Conservation (phyloP, 2,888 invertebrate species). For the Cerastis leucographa region DNA sequence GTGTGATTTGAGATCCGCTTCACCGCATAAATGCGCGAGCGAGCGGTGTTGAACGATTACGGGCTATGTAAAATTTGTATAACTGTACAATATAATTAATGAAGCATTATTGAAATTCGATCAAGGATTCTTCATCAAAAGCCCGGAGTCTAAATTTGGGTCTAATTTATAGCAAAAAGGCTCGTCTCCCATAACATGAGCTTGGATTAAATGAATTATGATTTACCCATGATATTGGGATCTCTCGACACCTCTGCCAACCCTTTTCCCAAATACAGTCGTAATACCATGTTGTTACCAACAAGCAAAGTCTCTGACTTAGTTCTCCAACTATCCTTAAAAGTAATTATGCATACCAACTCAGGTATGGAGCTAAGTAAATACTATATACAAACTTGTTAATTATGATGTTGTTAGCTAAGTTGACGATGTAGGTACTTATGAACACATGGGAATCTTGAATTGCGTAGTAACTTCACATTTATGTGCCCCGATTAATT, state of each 20-base stretch:
- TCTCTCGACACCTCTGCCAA: not conserved
- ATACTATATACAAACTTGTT: constrained; percentile 20
- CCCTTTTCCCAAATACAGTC: not conserved
- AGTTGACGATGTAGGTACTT: not conserved
- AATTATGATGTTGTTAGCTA: constrained; percentile 16
- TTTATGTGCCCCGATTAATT: not conserved
- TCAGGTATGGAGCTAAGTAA: constrained; percentile 3
- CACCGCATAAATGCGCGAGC: too few species aligned
- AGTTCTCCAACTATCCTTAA: not conserved
- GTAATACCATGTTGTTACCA: not conserved
- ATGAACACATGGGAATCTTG: not conserved
- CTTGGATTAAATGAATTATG: too few species aligned
- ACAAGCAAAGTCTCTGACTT: not conserved
- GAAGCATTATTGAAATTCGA: too few species aligned
- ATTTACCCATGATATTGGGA: not conserved
- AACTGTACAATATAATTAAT: too few species aligned
- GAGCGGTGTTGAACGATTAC: too few species aligned
- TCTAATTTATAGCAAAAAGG: too few species aligned
- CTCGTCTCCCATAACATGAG: too few species aligned
- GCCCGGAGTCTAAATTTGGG: too few species aligned
- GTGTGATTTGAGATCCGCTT: too few species aligned
- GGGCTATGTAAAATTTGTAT: too few species aligned
- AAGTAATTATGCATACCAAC: constrained; percentile 6
- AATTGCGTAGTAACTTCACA: not conserved
- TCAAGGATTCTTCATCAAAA: too few species aligned